phyloP scores from a whole-genome alignment of 2,797 vertebrate species.

The Cheirogaleus major region DNA sequence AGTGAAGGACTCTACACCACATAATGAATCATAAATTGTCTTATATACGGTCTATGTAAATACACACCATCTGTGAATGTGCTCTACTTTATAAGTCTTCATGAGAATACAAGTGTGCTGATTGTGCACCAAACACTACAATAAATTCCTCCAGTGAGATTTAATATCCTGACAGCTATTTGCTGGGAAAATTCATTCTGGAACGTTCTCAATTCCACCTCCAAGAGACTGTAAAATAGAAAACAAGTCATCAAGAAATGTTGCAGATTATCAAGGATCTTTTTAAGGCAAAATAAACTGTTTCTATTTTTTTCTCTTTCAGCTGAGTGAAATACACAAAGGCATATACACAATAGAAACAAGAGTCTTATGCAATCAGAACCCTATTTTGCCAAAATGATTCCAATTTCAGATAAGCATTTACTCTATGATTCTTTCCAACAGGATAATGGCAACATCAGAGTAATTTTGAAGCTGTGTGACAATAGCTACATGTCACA shows the following conservation, averaged over 20 bases:
- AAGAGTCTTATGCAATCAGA: background rate
- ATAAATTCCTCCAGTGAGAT: background rate
- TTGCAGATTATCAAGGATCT: background rate
- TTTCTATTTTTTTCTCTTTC: background rate
- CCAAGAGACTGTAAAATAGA: background rate
- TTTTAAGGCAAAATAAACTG: conserved; percentile 14
- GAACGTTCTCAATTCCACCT: background rate
- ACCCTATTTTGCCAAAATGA: conserved; percentile 25
- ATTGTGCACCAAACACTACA: background rate
- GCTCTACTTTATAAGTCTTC: background rate
- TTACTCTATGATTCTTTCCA: conserved; percentile 9
- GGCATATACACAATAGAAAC: background rate
- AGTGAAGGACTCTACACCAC: background rate
- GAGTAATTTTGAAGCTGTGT: background rate
- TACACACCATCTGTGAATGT: background rate
- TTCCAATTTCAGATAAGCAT: conserved; percentile 60
- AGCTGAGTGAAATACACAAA: background rate
- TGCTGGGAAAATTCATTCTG: background rate
- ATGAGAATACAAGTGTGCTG: background rate
- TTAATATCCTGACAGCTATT: background rate
- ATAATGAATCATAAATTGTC: background rate
- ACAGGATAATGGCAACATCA: background rate
- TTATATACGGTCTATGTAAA: background rate
- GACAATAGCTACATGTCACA: background rate
- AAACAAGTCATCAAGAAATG: conserved; percentile 16